A percentile compares a stretch with the other conserved stretches of the same genome.
Conservation (phyloP, 2,888 invertebrate genomes). For the Coelogynopora nodosa region DNA sequence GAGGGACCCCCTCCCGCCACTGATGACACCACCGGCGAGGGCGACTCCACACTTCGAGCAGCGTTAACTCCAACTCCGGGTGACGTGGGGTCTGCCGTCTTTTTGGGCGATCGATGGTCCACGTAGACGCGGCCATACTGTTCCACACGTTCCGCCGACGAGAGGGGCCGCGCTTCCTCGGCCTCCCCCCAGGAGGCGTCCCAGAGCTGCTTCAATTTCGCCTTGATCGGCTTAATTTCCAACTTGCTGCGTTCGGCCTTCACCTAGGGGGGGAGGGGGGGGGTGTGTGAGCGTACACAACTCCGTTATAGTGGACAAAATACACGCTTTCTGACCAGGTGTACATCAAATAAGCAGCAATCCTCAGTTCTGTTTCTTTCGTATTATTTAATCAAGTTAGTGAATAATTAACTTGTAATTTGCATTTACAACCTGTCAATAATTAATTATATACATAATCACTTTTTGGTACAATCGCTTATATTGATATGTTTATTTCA, state of each 20-base stretch:
- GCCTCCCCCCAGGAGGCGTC: slow-evolving; percentile 23
- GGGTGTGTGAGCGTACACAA: too few species aligned
- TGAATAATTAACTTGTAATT: too few species aligned
- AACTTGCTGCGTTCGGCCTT: not conserved
- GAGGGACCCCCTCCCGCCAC: not conserved
- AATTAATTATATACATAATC: too few species aligned
- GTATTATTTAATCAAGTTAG: too few species aligned
- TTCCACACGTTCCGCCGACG: not conserved
- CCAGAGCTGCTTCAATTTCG: not conserved
- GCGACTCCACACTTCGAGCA: not conserved
- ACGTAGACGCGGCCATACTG: not conserved
- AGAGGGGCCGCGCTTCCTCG: not conserved
- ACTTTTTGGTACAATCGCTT: too few species aligned
- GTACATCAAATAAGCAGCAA: too few species aligned
- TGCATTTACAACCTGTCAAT: too few species aligned
- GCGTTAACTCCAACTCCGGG: too few species aligned
- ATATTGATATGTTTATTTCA: too few species aligned
- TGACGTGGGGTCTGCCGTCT: not conserved
- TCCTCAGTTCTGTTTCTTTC: too few species aligned
- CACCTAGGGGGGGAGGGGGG: not conserved
- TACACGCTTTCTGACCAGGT: too few species aligned
- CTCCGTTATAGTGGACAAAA: too few species aligned
- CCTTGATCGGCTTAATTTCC: not conserved
- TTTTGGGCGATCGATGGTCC: not conserved
- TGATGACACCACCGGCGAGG: not conserved